A percentile compares a stretch with the other conserved stretches of the same genome.
Evolutionary conservation across 2,888 invertebrate genomes (phyloP).

Genomic region (Cantharis rustica): DNA sequence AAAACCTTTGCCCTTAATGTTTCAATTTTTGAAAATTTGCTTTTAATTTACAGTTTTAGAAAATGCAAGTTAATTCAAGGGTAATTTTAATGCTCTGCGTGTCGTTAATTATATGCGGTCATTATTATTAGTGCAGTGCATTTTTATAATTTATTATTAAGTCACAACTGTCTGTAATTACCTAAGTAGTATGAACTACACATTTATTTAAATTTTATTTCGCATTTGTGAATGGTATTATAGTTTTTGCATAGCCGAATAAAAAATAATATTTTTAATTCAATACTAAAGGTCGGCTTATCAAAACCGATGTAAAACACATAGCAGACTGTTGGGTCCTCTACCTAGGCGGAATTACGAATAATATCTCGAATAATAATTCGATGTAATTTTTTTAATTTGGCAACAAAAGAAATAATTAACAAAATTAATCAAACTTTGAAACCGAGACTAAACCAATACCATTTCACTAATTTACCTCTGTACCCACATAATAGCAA

Average conservation of each 20-base stretch:
- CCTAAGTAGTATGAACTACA: background rate
- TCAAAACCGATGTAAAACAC: background rate
- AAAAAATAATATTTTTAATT: background rate
- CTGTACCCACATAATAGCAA: background rate
- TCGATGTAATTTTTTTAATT: background rate
- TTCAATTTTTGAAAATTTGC: background rate
- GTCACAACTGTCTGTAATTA: background rate
- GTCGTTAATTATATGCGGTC: background rate
- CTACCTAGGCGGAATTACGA: background rate
- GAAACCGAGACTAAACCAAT: background rate
- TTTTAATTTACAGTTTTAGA: background rate
- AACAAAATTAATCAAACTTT: background rate
- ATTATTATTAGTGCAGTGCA: background rate
- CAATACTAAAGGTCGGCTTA: background rate
- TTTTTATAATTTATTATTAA: background rate
- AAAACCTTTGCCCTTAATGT: background rate
- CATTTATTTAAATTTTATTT: background rate
- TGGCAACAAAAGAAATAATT: background rate
- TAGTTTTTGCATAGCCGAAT: background rate
- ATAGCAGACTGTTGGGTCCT: background rate
- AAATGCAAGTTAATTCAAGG: background rate
- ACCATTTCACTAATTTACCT: background rate
- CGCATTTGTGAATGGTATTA: too few species aligned
- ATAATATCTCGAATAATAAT: background rate
- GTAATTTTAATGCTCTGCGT: background rate